Conservation (phyloP, 35 echinoderm and acorn worm genomes). For the Acanthaster planci region DNA sequence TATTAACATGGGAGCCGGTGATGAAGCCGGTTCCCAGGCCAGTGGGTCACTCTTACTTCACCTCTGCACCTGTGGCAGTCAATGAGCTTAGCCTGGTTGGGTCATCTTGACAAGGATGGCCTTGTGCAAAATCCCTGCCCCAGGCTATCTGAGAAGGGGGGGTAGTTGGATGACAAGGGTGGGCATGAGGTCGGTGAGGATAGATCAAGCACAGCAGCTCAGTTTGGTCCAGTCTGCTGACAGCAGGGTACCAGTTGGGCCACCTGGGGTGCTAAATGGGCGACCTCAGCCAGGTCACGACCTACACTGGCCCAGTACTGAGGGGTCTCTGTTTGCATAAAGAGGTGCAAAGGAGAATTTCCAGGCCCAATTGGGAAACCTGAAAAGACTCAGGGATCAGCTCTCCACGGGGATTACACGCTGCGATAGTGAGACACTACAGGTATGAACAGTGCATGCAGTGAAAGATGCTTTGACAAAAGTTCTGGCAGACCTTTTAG, state of each 20-base stretch:
- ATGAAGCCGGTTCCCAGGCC: not conserved
- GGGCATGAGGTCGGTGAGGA: not conserved
- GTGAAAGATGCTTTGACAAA: too few species aligned
- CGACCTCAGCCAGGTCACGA: not conserved
- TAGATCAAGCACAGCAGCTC: not conserved
- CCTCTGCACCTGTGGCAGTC: not conserved
- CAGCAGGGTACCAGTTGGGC: not conserved
- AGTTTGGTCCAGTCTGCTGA: not conserved
- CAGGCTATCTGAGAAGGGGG: not conserved
- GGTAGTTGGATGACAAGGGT: constrained; percentile 10
- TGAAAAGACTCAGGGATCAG: too few species aligned
- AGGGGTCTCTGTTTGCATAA: too few species aligned
- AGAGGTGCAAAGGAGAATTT: too few species aligned
- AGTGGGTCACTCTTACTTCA: not conserved
- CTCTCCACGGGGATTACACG: too few species aligned
- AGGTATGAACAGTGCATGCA: too few species aligned
- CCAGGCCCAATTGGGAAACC: too few species aligned
- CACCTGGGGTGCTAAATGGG: not conserved
- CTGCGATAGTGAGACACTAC: too few species aligned
- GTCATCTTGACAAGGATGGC: not conserved
- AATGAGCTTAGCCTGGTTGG: constrained; percentile 2
- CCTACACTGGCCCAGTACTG: not conserved
- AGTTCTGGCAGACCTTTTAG: too few species aligned
- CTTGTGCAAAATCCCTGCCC: not conserved
- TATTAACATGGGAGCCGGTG: too few species aligned